Base-by-base conservation (phyloP, 1,140 invertebrate species). In the Globodera rostochiensis region DNA sequence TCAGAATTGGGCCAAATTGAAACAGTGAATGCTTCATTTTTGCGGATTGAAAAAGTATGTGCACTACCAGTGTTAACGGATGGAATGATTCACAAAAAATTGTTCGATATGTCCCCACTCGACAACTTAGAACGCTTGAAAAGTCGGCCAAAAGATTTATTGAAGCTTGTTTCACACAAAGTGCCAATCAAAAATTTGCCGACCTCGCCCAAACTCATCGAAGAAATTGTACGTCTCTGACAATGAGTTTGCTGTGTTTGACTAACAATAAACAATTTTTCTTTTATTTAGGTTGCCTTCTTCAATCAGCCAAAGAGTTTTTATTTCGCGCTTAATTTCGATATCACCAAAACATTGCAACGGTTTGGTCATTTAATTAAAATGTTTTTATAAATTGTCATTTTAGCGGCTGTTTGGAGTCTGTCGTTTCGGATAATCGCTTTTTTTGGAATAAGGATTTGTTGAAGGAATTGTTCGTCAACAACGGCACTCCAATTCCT, bases 261-360 rank as follows among this genome's bases (percentile, higher is more conserved):
- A 36, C 36, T 3, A 36, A 36, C 0, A 36, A 75, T 19, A 46
- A 21, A 4, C 73, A 25, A 8, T 8, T 60, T 60, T 13, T 36
- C 11, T 66, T 70, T 74, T 47, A 46, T 36, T 36, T 36, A 74
- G 73, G 74, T 81, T 21, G 64, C 57, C 46, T 81, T 82, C 47
- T 82, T 88, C 79, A 88, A 89, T 67, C 86, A 88, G n/a, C 76
- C 77, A 13, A 82, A 81, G n/a, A 88, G 83, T 79, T 88, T 88
- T 67, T 88, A 88, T 73, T 88, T 80, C 64, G 80, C 81, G 49
- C 25, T 67, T 11, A 78, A 80, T 15, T 67, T 79, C 21, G 86
- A 89, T 66, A 73, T 88, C n/a, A 88, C 87, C 0, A 64, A 83
- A 13, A 80, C 76, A n/a, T 81, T 80, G 46, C 87, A 88, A 49